Evolutionary conservation across 2,797 vertebrate species (phyloP).

Genomic region (Furcifer pardalis): DNA sequence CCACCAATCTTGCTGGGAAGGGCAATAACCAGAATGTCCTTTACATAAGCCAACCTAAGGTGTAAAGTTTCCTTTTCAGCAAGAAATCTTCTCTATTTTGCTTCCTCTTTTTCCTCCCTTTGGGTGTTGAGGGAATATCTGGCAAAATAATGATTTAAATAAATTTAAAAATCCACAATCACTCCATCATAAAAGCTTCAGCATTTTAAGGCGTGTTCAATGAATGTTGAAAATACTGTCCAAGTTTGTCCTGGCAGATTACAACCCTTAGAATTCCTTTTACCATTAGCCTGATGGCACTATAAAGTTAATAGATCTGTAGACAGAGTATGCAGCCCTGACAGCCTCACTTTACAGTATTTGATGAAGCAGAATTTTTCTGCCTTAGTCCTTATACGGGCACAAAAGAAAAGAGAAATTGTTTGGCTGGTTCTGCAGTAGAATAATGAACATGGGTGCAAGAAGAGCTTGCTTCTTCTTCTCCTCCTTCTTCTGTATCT

Average conservation of each 20-base stretch:
- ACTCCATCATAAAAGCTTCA: background rate
- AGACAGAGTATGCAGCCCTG: background rate
- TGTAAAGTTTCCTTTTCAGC: background rate
- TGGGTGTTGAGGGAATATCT: too few relatives aligned
- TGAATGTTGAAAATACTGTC: constrained; percentile 6
- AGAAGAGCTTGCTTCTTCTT: background rate
- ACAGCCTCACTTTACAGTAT: background rate
- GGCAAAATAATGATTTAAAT: too few relatives aligned
- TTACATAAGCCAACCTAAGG: background rate
- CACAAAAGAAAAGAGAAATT: background rate
- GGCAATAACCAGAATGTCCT: background rate
- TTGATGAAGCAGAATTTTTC: background rate
- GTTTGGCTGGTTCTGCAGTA: background rate
- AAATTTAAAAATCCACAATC: background rate
- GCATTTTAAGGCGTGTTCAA: background rate
- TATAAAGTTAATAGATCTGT: background rate
- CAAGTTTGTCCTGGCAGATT: background rate
- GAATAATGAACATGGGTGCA: background rate
- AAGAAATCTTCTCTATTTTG: too few relatives aligned
- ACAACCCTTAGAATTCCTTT: background rate
- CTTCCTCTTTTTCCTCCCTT: too few relatives aligned
- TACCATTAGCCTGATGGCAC: background rate
- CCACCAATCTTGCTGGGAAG: background rate
- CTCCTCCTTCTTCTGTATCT: too few relatives aligned
- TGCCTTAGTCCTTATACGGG: background rate